Conservation (phyloP, 1,140 invertebrate genomes). For the Drosophila parvula region DNA sequence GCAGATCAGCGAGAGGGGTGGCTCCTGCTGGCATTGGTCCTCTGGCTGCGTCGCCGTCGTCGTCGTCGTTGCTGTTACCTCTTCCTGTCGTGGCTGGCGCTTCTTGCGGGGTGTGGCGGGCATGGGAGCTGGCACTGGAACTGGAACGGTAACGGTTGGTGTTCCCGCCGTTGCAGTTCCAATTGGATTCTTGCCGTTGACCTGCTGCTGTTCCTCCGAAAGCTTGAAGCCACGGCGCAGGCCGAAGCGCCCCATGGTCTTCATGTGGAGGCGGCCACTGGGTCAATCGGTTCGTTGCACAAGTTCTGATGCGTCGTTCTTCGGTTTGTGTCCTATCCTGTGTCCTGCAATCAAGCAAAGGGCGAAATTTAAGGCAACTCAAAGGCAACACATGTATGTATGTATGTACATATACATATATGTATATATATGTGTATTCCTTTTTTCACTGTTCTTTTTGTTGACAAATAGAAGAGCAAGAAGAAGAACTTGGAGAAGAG, state of each 20-base stretch:
- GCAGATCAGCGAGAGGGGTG: slow-evolving; percentile 61
- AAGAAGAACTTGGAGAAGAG: slow-evolving; percentile 27
- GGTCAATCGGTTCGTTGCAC: slow-evolving; percentile 45
- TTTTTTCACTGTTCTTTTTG: slow-evolving; percentile 46
- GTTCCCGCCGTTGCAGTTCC: slow-evolving; percentile 32
- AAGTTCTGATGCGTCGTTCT: slow-evolving; percentile 13
- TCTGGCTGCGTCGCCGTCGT: not conserved
- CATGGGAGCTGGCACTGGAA: not conserved
- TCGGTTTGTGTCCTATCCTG: not conserved
- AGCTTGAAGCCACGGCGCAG: slow-evolving; percentile 80
- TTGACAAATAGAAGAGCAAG: slow-evolving; percentile 65
- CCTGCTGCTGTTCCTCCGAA: slow-evolving; percentile 68
- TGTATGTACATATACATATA: not conserved
- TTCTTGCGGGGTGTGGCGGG: slow-evolving; percentile 45
- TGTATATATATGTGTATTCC: not conserved
- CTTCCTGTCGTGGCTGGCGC: slow-evolving; percentile 51
- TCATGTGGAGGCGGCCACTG: slow-evolving; percentile 57
- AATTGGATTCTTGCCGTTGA: slow-evolving; percentile 69
- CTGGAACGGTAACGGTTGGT: not conserved
- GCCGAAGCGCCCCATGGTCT: slow-evolving; percentile 82
- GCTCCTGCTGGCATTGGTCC: not conserved
- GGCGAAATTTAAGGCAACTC: slow-evolving; percentile 2
- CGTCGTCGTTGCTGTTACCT: slow-evolving; percentile 1
- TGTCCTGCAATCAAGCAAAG: slow-evolving; percentile 37
- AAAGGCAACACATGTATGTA: not conserved